Percentiles rank a stretch among this genome's conserved stretches.
phyloP scores from a whole-genome alignment of 2,113 vertebrate species.

The Limnothrissa miodon region DNA sequence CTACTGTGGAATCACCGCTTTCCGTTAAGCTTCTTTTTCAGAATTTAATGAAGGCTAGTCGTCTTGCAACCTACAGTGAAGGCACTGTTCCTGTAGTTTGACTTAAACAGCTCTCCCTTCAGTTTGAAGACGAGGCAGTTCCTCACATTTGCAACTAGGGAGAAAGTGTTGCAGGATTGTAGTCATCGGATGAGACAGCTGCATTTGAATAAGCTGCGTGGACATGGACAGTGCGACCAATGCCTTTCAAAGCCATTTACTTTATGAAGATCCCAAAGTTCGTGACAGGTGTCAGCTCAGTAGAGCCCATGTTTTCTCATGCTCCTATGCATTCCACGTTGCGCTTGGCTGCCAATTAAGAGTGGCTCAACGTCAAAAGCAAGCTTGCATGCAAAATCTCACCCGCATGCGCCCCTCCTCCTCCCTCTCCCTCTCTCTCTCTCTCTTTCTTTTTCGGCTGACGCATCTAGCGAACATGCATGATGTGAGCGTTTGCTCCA shows the following conservation, averaged over 20 bases:
- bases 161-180: background rate
- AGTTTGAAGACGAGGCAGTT: background rate
- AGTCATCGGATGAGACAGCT: background rate
- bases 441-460: too few species aligned
- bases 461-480: background rate
- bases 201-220: background rate
- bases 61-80: background rate
- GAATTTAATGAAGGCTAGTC: background rate
- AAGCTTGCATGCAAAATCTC: background rate
- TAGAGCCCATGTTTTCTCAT: background rate
- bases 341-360: background rate
- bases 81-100: background rate
- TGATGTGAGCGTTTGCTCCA: background rate
- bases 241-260: background rate
- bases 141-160: background rate
- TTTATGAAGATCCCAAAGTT: background rate
- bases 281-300: background rate
- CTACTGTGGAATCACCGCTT: too few species aligned
- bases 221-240: background rate
- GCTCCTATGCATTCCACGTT: background rate
- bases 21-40: background rate
- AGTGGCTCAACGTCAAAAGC: background rate
- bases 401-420: too few species aligned
- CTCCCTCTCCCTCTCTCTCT: too few species aligned
- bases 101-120: background rate